Evolutionary conservation across 2,888 invertebrate genomes (phyloP).

Genomic region (Agrilus cyanescens): DNA sequence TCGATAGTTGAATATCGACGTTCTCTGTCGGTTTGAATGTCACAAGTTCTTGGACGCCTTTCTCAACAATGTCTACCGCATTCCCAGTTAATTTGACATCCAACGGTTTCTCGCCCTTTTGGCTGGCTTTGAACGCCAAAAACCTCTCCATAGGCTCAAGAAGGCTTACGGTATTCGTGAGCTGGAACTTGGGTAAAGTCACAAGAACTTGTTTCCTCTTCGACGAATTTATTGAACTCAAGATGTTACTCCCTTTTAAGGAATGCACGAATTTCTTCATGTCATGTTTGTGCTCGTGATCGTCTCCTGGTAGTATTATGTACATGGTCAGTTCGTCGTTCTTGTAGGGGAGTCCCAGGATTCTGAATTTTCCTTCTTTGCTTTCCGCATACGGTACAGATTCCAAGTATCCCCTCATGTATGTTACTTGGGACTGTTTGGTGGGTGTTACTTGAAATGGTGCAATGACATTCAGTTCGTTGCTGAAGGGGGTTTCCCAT

Average conservation of each 20-base stretch:
- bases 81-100: constrained; percentile 7
- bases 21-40: constrained; percentile 10
- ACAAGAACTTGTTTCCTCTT: constrained; percentile 21
- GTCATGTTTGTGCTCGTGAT: constrained; percentile 23
- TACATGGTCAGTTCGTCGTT: constrained; percentile 35
- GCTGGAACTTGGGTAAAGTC: constrained; percentile 28
- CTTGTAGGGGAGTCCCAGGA: constrained; percentile 36
- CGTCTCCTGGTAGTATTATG: constrained; percentile 33
- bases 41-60: constrained; percentile 14
- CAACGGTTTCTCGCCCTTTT: not conserved
- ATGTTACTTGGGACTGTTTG: constrained; percentile 21
- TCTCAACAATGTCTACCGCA: constrained; percentile 15
- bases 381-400: constrained; percentile 29
- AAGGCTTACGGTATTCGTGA: constrained; percentile 25
- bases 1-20: constrained; percentile 22
- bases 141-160: constrained; percentile 27
- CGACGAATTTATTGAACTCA: constrained; percentile 19
- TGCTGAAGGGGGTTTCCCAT: constrained; percentile 36
- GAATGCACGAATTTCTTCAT: constrained; percentile 23
- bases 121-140: constrained; percentile 16
- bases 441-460: constrained; percentile 22
- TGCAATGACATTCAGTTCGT: constrained; percentile 26
- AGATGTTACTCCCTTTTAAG: constrained; percentile 20
- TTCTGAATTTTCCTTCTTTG: constrained; percentile 25
- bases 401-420: constrained; percentile 27